Base-by-base conservation (phyloP, 2,113 vertebrate species). In the Aythya baeri region DNA sequence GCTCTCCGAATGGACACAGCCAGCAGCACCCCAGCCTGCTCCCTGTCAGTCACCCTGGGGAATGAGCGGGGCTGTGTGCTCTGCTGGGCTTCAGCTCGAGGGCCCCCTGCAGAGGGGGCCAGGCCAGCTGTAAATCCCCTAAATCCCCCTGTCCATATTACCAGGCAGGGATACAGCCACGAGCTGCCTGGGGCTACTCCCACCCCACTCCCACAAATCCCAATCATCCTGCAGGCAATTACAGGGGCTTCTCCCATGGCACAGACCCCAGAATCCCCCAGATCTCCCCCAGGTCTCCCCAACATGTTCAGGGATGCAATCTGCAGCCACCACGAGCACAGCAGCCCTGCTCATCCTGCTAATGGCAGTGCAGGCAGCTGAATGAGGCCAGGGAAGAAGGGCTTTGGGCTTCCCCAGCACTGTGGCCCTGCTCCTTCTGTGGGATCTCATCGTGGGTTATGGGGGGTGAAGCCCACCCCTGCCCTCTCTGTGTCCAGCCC, bases 41-140 rank as follows among this genome's bases (percentile, higher is more conserved):
- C 44, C 26, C 71, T 46, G 23, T 17, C 93, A 23, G 1, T 62
- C 55, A 41, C 87, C 83, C 3, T 9, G 3, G 68, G 79, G 82
- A 91, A 89, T 16, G 18, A 58, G n/a, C 10, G 3, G 32, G 83
- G 74, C 44, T 50, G 6, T 0, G 1, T 16, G 27, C 55, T 75
- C 83, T 78, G 61, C 86, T 22, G 88, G 94, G 66, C 29, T 92
- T 22, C 65, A 18, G 31, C 11, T 34, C 0, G 2, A 59, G 65
- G 93, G 43, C 67, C 63, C 90, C 91, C 86, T 2, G 0, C 73
- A 22, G 83, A 77, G 83, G 70, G 77, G 89, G 77, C 73, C 61
- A 77, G 79, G 54, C 72, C 74, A 44, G 21, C 66, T 92, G 54
- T 94, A 93, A 96, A 93, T 86, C 94, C 75, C 88, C 90, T 96